Conservation (phyloP, 2,113 vertebrate genomes). For the Recurvirostra avosetta region DNA sequence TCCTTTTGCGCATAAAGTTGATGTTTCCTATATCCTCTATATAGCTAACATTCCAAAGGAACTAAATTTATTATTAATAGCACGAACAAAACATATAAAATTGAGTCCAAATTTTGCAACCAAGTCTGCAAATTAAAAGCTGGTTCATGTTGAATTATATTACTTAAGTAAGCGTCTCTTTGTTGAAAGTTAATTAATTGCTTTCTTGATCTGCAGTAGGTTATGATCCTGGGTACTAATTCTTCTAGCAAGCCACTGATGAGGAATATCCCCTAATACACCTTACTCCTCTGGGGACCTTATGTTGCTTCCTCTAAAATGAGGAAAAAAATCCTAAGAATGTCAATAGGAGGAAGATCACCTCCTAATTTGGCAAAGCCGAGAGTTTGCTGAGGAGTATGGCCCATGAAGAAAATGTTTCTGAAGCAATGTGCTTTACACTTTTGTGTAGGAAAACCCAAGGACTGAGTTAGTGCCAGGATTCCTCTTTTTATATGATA, state of each 20-base stretch:
- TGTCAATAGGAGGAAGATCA: neutral
- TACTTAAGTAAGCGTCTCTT: neutral
- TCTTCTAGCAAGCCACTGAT: neutral
- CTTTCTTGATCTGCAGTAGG: neutral
- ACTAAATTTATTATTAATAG: neutral
- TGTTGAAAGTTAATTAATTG: neutral
- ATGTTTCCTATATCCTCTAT: neutral
- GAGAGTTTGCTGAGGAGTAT: neutral
- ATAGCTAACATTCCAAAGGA: neutral
- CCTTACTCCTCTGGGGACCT: neutral
- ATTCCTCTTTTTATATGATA: neutral
- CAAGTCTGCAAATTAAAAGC: neutral
- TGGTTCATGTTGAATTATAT: neutral
- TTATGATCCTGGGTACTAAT: neutral
- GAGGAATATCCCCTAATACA: neutral
- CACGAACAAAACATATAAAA: neutral
- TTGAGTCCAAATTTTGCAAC: neutral
- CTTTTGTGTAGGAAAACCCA: neutral
- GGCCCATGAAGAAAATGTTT: neutral
- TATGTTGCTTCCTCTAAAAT: neutral
- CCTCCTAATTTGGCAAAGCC: neutral
- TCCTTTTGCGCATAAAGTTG: neutral
- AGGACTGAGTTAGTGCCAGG: neutral
- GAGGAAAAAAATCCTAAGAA: neutral
- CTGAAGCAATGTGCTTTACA: neutral